Evolutionary conservation across 2,113 vertebrate species (phyloP), one percentile per base, ranked within the genome.

Genomic region (Clarias gariepinus): DNA sequence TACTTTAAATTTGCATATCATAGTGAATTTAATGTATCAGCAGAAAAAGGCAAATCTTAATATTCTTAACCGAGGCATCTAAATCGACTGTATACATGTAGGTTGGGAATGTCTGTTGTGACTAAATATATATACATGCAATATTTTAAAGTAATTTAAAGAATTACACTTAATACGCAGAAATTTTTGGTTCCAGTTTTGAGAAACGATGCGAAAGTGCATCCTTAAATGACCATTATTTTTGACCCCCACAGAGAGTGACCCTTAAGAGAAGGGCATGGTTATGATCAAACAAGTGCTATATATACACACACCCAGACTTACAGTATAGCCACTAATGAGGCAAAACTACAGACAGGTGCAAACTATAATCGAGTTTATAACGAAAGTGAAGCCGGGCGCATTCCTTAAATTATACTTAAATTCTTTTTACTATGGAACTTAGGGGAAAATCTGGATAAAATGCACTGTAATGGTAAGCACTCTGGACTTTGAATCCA

Each of bases 221-320:
- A 79, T 60, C 55, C 30, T 10, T 3, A 25, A 12, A 81, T 60
- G 57, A 33, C 78, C 57, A 81, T 81, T 81, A 81, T 61, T 81
- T 81, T 81, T 25, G 61, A 5, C 57, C 15, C 21, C 57, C 11
- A 58, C 30, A 81, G 57, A 60, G 57, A 36, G 18, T 81, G 57
- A 60, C 78, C 30, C 78, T 61, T 60, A 30, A 81, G 18, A 60
- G 18, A 13, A 80, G 55, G 18, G 15, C 77, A 60, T 23, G 21
- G 30, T 36, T 23, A 60, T 23, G 25, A 60, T 33, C 77, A 33
- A 76, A 80, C n/a, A 80, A 78, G 53, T 21, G 55, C 55, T 60
- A 58, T 81, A 81, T 61, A 81, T 81, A 80, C 15, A 66, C 28
- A 30, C 11, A 79, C 19, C 28, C 28, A 80, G 55, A 60, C 55